Conservation (phyloP, 2,888 invertebrate species). For the Tiliacea aurago region DNA sequence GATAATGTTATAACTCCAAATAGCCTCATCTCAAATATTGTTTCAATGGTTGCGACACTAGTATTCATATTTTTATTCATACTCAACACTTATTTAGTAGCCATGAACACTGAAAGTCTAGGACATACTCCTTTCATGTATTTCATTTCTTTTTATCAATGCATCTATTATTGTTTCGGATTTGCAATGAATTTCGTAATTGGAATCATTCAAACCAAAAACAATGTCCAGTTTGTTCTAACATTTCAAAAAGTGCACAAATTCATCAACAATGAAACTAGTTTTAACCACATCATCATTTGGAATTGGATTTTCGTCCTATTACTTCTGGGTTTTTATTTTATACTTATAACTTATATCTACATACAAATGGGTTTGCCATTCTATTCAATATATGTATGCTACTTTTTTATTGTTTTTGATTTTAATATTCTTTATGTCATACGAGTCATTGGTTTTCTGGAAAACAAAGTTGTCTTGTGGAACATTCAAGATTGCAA, state of each 20-base stretch:
- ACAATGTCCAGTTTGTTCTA: not conserved
- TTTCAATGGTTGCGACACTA: conserved; percentile 6
- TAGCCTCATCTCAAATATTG: not conserved
- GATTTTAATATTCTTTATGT: not conserved
- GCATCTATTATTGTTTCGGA: conserved; percentile 2
- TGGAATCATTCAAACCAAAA: not conserved
- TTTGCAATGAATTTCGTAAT: conserved; percentile 5
- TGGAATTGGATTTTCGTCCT: conserved; percentile 22
- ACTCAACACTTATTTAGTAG: not conserved
- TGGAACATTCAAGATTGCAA: not conserved
- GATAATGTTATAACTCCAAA: conserved; percentile 10
- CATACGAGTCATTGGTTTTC: not conserved
- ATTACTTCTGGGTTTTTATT: not conserved
- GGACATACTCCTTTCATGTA: not conserved
- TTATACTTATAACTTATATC: not conserved
- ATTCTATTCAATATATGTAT: not conserved
- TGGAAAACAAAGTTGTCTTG: conserved; percentile 18
- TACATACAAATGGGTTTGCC: not conserved
- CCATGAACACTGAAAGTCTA: not conserved
- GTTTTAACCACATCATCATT: not conserved
- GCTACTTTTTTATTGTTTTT: not conserved
- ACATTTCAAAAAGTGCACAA: conserved; percentile 27
- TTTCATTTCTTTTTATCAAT: not conserved
- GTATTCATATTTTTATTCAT: not conserved
- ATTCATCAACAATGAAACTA: conserved; percentile 1